These are phyloP conservation scores for Potamilus streckersoni DNA, from an alignment of 1,140 invertebrate genomes.

Conservation along the genomic window DNA sequence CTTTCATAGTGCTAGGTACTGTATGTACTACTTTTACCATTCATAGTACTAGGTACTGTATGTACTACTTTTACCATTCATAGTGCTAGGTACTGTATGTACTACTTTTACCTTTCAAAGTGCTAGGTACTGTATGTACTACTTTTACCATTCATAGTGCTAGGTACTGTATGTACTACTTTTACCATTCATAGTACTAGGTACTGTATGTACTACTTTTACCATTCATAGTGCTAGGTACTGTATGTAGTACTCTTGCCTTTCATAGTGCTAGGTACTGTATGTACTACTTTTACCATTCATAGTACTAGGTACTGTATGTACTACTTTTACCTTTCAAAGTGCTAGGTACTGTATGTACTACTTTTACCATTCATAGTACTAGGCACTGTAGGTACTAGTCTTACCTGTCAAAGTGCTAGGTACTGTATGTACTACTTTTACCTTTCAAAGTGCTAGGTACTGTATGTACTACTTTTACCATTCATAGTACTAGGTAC, in stretches of 20 bases:
- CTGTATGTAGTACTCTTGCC: slow-evolving; percentile 22
- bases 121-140: slow-evolving; percentile 27
- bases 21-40: slow-evolving; percentile 28
- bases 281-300: slow-evolving; percentile 27
- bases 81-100: slow-evolving; percentile 28
- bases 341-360: slow-evolving; percentile 24
- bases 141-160: slow-evolving; percentile 32
- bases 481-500: too few relatives aligned
- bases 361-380: slow-evolving; percentile 31
- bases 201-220: slow-evolving; percentile 21
- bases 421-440: neutral
- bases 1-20: slow-evolving; percentile 36
- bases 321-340: slow-evolving; percentile 33
- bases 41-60: slow-evolving; percentile 32
- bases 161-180: slow-evolving; percentile 27
- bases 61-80: slow-evolving; percentile 32
- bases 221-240: slow-evolving; percentile 39
- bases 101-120: slow-evolving; percentile 33
- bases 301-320: slow-evolving; percentile 32
- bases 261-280: slow-evolving; percentile 36
- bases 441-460: slow-evolving; percentile 37
- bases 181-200: slow-evolving; percentile 35
- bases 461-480: slow-evolving; percentile 11
- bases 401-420: too few relatives aligned
- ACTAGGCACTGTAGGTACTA: slow-evolving; percentile 24